Conservation (phyloP, 2,888 invertebrate species). For the Adelphocoris suturalis region DNA sequence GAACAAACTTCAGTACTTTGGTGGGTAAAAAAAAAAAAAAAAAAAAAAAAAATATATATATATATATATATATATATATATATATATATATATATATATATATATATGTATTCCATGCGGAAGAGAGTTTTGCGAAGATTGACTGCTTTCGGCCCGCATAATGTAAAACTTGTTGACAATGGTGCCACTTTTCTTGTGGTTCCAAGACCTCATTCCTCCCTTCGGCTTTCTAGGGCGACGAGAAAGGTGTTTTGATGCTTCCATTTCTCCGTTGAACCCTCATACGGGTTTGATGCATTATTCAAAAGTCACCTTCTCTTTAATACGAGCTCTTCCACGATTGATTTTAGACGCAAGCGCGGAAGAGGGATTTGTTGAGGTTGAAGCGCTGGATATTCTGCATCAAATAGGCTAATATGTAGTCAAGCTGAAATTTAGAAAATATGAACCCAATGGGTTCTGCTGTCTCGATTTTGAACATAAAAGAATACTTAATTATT, state of each 20-base stretch:
- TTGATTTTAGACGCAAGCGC: not conserved
- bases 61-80: too few species aligned
- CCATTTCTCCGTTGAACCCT: constrained; percentile 19
- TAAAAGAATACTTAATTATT: too few species aligned
- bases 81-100: too few species aligned
- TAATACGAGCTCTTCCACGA: not conserved
- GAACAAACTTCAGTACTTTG: too few species aligned
- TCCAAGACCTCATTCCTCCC: not conserved
- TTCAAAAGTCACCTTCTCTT: not conserved
- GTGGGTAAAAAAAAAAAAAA: too few species aligned
- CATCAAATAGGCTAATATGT: too few species aligned
- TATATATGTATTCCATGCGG: not conserved
- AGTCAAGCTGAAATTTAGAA: too few species aligned
- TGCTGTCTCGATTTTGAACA: too few species aligned
- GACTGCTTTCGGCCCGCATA: constrained; percentile 49
- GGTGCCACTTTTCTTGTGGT: constrained; percentile 23
- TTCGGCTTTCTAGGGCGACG: not conserved
- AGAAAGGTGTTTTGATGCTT: constrained; percentile 48
- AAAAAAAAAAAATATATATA: too few species aligned
- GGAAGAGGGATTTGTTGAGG: not conserved
- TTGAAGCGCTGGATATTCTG: too few species aligned
- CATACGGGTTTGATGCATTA: constrained; percentile 18
- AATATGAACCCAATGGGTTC: too few species aligned
- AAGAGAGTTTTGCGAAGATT: constrained; percentile 40
- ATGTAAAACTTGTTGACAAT: constrained; percentile 62